A percentile compares a stretch with the other conserved stretches of the same genome.
Evolutionary conservation across 2,888 invertebrate genomes (phyloP).

Genomic region (Biston stratarius): DNA sequence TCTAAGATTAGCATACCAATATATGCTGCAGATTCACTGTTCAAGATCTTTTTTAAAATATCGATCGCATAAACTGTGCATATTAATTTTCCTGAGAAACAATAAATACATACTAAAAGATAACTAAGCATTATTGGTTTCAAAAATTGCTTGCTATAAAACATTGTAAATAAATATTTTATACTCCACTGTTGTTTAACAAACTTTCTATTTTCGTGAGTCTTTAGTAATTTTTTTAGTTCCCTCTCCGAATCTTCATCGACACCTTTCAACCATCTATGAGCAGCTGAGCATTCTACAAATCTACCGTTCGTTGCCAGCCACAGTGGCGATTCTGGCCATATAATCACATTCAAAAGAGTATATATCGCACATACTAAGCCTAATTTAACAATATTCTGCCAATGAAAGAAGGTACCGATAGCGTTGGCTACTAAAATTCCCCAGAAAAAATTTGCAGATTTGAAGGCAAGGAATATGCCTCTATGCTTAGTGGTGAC

Average conservation of each 20-base stretch:
- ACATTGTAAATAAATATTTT: not conserved
- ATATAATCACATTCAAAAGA: conserved; percentile 38
- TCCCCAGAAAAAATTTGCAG: conserved; percentile 52
- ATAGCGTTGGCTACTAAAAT: conserved; percentile 51
- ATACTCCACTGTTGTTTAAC: conserved; percentile 3
- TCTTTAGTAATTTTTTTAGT: conserved; percentile 49
- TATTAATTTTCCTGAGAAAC: conserved; percentile 57
- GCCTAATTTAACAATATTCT: conserved; percentile 44
- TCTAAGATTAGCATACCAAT: conserved; percentile 60
- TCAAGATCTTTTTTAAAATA: conserved; percentile 59
- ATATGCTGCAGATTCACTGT: conserved; percentile 54
- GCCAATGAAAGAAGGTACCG: conserved; percentile 54
- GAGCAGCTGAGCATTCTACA: conserved; percentile 52
- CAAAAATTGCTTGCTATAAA: conserved; percentile 44
- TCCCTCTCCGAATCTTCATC: conserved; percentile 51
- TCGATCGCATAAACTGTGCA: conserved; percentile 59
- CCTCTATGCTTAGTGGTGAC: conserved; percentile 52
- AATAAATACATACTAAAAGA: conserved; percentile 42
- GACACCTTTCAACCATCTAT: conserved; percentile 55
- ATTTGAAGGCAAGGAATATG: conserved; percentile 51
- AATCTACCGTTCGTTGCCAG: conserved; percentile 55
- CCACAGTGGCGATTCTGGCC: conserved; percentile 61
- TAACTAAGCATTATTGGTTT: conserved; percentile 50
- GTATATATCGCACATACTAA: conserved; percentile 42
- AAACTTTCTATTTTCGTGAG: conserved; percentile 33